Evolutionary conservation across 2,113 vertebrate species (phyloP), one percentile per base, ranked within the genome.

Genomic region (Oxyura jamaicensis): DNA sequence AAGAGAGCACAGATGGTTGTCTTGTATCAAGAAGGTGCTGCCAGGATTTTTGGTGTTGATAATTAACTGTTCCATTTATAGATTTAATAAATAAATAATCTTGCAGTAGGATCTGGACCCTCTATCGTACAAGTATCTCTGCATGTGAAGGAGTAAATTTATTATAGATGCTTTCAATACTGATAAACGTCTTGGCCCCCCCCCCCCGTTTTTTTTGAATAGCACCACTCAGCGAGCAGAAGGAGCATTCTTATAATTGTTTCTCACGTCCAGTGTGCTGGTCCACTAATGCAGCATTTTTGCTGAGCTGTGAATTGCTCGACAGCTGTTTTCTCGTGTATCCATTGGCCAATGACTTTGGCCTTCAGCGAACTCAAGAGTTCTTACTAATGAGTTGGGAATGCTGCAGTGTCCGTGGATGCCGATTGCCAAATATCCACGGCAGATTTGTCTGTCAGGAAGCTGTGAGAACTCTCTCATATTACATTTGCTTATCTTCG

Each of bases 281-380:
- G 4, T 46, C 63, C 14, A 4, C 69, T 91, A 85, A 12, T n/a
- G 55, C 75, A 33, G 87, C 42, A 65, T 50, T 93, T 4, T 2
- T 76, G 93, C 83, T 93, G 88, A 86, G 86, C 90, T 96, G 80
- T 81, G 76, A 93, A 86, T 94, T 96, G 92, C 93, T 94, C 88
- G 83, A 75, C 46, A 29, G 76, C 76, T 75, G 56, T 68, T 95
- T 77, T 55, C 85, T 65, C 26, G 25, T 48, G 73, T 60, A 58
- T 55, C 52, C 71, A 23, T 89, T 83, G 63, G 73, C 58, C 0
- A 5, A 78, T 83, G 72, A 59, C 82, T 81, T n/a, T 39, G 85
- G 53, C 80, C 90, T 92, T 84, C 58, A 18, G 52, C 92, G 88
- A 89, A 56, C 83, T 92, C 46, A 29, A 33, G 55, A 65, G 48